Base-by-base conservation (phyloP, 2,113 vertebrate genomes). In the Protobothrops mucrosquamatus region DNA sequence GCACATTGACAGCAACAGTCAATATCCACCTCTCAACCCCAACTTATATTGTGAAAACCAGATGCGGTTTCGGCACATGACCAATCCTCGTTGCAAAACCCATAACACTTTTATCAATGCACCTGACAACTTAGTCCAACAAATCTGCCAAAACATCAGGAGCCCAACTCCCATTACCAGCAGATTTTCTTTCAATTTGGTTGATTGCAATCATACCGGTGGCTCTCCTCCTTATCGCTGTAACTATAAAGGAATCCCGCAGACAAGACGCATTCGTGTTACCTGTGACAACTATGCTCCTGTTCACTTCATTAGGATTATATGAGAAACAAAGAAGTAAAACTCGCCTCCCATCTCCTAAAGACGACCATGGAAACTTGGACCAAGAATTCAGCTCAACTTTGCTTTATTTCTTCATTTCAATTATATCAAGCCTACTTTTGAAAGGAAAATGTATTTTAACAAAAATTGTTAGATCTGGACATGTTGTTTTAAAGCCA, bases 61-160 rank as follows among this genome's bases (percentile, higher is more conserved):
- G 74, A 91, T 91, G 74, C 26, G 0, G 22, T 2, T 6, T 20
- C 86, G 85, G 61, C 0, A 15, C 1, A 7, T 64, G 81, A 91
- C 43, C 2, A 29, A 11, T 1, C 2, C 0, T 7, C 1, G 0
- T 1, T 92, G 91, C 46, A 92, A 92, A 92, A 0, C 15, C 9
- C 46, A 0, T 8, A 92, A 92, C 7, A 92, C 91, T 1, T 92
- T 92, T 56, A 48, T 92, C 56, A 56, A 11, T n/a, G 2, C 10
- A 1, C 1, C 20, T 2, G 24, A 2, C 1, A 3, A 1, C 11
- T 0, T 29, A 1, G 6, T 85, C 34, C 51, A 29, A 15, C 6
- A 55, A 15, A 3, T 91, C 10, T 91, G 81, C 34, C 52, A 23
- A 22, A 2, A 29, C 61, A 0, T 29, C 10, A 2, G 26, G 1